Evolutionary conservation across 2,113 vertebrate species (phyloP).

Genomic region (Gopherus evgoodei): DNA sequence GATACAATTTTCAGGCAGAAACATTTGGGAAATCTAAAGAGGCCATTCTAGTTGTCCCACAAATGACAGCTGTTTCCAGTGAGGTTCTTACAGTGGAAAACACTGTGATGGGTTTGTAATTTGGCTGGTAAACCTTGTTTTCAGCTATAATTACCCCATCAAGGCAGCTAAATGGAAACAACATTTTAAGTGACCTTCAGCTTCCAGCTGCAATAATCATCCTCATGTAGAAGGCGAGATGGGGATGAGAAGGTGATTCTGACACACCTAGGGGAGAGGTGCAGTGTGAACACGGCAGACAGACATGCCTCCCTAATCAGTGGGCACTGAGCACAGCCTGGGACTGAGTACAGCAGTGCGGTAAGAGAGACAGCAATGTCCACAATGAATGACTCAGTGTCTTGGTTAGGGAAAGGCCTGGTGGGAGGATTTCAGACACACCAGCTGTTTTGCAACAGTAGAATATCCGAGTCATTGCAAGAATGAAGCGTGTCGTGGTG

Average conservation of each 20-base stretch:
- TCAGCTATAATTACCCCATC: constrained; percentile 42
- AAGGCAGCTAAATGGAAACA: background rate
- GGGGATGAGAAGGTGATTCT: background rate
- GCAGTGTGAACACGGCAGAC: background rate
- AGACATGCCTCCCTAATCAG: background rate
- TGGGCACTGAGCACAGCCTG: too few species aligned
- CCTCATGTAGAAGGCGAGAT: rapidly evolving
- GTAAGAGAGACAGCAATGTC: background rate
- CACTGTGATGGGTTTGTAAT: background rate
- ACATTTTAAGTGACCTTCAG: constrained; percentile 44
- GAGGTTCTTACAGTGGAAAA: background rate
- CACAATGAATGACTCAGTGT: rapidly evolving
- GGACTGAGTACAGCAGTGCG: rapidly evolving
- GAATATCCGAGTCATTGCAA: background rate
- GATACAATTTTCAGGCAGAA: background rate
- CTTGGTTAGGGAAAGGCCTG: rapidly evolving
- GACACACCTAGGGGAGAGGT: rapidly evolving
- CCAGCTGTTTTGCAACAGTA: background rate
- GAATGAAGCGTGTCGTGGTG: rapidly evolving
- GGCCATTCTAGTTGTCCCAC: background rate
- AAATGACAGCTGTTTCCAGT: background rate
- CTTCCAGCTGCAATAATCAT: constrained; percentile 19
- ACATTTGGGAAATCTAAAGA: rapidly evolving
- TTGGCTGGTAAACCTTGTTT: constrained; percentile 27
- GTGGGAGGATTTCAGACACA: rapidly evolving